Evolutionary conservation across 1,140 invertebrate genomes (phyloP).

Genomic region (Aporrectodea caliginosa): DNA sequence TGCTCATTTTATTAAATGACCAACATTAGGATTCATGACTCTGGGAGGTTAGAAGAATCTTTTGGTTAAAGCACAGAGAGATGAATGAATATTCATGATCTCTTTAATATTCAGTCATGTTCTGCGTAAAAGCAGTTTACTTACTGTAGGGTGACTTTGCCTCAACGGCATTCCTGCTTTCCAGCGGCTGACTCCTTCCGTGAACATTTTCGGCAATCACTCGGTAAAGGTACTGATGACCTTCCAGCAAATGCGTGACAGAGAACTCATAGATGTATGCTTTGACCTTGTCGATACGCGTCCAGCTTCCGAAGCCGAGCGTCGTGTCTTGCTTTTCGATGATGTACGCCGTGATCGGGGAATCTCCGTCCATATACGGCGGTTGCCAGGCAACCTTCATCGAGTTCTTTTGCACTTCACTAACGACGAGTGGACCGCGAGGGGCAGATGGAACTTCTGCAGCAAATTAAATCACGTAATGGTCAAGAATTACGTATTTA

Average conservation of each 20-base stretch:
- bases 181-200: conserved; percentile 87
- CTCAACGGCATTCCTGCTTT: conserved; percentile 70
- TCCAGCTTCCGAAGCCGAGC: conserved; percentile 62
- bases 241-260: conserved; percentile 83
- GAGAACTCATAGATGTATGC: conserved; percentile 42
- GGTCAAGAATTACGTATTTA: no score
- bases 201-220: conserved; percentile 95
- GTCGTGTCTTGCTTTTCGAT: conserved; percentile 65
- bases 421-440: conserved; percentile 85
- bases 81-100: no score
- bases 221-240: conserved; percentile 94
- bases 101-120: no score
- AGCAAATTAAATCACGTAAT: conserved; percentile 11
- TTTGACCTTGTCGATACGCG: conserved; percentile 74
- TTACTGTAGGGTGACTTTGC: conserved; percentile 69
- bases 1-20: no score
- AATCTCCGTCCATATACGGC: conserved; percentile 60
- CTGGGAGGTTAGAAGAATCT: no score
- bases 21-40: no score
- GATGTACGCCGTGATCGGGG: conserved; percentile 48
- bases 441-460: conserved; percentile 82
- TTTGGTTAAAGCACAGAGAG: no score
- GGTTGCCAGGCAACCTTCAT: conserved; percentile 79
- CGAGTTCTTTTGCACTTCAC: conserved; percentile 88
- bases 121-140: no score